Evolutionary conservation across 2,888 invertebrate genomes (phyloP).

Genomic region (Xanthia togata): DNA sequence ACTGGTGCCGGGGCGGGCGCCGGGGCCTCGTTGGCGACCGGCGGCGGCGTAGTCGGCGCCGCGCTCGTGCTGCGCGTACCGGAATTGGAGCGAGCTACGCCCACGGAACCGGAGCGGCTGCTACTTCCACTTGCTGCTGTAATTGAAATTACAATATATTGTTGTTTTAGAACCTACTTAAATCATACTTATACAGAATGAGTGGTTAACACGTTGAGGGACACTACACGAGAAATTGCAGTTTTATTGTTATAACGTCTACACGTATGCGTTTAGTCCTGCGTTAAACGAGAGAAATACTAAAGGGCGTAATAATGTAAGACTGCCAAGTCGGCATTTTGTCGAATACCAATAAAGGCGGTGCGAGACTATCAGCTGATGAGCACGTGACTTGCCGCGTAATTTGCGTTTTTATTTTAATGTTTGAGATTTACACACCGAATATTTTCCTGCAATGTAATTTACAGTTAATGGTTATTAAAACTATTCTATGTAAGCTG

Average conservation of each 20-base stretch:
- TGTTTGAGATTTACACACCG: not conserved
- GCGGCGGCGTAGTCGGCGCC: slow-evolving; percentile 68
- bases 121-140: slow-evolving; percentile 69
- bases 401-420: not conserved
- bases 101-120: slow-evolving; percentile 81
- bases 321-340: not conserved
- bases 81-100: slow-evolving; percentile 78
- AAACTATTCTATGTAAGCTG: too few species aligned
- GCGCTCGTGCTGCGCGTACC: slow-evolving; percentile 75
- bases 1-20: slow-evolving; percentile 57
- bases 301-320: not conserved
- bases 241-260: not conserved
- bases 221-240: not conserved
- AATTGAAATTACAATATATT: slow-evolving; percentile 12
- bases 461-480: too few species aligned
- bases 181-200: too few species aligned
- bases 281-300: not conserved
- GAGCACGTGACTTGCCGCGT: not conserved
- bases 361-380: not conserved
- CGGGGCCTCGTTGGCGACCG: slow-evolving; percentile 64
- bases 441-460: not conserved
- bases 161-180: not conserved
- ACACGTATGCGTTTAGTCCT: not conserved
- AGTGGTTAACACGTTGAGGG: not conserved
- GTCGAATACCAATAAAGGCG: not conserved